These are phyloP conservation scores for Epistrophe grossulariae DNA, from an alignment of 2,888 invertebrate species.

Conservation along the genomic window DNA sequence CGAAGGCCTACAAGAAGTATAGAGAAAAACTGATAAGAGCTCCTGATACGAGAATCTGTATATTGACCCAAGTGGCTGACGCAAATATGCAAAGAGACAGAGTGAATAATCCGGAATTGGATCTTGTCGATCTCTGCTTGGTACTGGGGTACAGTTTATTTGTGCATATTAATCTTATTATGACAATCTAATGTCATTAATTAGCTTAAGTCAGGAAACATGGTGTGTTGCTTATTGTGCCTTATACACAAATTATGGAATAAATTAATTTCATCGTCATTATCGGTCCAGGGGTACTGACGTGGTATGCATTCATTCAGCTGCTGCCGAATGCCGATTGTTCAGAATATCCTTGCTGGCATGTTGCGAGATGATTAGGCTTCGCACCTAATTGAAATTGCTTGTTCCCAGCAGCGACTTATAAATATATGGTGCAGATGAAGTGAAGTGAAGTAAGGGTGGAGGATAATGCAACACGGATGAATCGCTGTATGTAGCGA, in stretches of 20 bases:
- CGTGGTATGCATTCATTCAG: constrained; percentile 33
- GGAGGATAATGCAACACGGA: constrained; percentile 13
- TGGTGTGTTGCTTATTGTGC: constrained; percentile 26
- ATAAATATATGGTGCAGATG: background rate
- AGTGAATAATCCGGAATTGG: constrained; percentile 30
- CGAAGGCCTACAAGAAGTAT: constrained; percentile 42
- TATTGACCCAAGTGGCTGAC: constrained; percentile 45
- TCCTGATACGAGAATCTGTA: constrained; percentile 43
- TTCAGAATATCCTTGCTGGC: background rate
- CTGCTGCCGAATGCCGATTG: constrained; percentile 19
- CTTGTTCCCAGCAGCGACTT: constrained; percentile 56
- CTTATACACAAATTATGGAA: constrained; percentile 42
- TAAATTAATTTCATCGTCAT: constrained; percentile 69
- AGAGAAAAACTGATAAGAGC: constrained; percentile 33
- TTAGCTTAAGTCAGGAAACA: constrained; percentile 55
- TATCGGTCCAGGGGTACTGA: constrained; percentile 46
- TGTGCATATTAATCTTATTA: constrained; percentile 62
- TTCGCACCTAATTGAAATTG: constrained; percentile 74
- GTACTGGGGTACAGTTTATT: background rate
- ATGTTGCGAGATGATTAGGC: constrained; percentile 59
- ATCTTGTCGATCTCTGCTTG: constrained; percentile 24
- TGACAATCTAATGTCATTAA: constrained; percentile 72
- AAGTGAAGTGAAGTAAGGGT: background rate
- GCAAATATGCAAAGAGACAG: constrained; percentile 14
- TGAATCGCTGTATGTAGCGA: constrained; percentile 51